phyloP scores from a whole-genome alignment of 1,140 invertebrate genomes.

The Anagrus nilaparvatae region DNA sequence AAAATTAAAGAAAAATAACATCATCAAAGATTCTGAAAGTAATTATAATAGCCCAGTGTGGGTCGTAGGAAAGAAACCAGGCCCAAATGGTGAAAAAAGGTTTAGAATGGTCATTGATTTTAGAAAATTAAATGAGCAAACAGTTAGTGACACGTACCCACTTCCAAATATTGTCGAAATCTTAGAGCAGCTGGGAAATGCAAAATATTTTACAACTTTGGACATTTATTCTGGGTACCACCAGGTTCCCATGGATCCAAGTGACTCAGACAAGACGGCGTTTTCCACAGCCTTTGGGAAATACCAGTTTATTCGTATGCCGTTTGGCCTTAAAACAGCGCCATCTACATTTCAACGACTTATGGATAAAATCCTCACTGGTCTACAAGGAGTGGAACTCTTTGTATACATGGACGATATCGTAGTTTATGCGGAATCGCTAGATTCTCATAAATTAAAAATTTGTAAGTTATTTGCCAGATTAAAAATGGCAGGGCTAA shows the following conservation, averaged over 20 bases:
- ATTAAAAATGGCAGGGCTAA: conserved; percentile 24
- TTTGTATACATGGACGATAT: conserved; percentile 32
- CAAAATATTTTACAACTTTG: too few relatives aligned
- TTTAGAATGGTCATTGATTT: conserved; percentile 26
- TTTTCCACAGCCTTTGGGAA: conserved; percentile 14
- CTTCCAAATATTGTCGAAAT: neutral
- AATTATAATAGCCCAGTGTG: conserved; percentile 15
- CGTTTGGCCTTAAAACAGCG: conserved; percentile 20
- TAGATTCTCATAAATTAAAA: conserved; percentile 26
- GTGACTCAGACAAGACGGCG: conserved; percentile 25
- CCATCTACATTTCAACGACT: conserved; percentile 15
- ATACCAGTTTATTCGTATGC: conserved; percentile 18
- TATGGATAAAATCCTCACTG: conserved; percentile 23
- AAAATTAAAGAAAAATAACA: too few relatives aligned
- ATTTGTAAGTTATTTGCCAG: conserved; percentile 17
- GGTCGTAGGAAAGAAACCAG: conserved; percentile 16
- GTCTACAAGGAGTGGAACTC: conserved; percentile 13
- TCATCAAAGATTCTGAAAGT: too few relatives aligned
- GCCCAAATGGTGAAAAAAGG: conserved; percentile 9
- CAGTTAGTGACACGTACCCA: conserved; percentile 28
- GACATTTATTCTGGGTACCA: conserved; percentile 24
- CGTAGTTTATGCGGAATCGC: conserved; percentile 23
- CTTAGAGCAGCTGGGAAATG: neutral
- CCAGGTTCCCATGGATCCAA: conserved; percentile 27
- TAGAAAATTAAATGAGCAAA: conserved; percentile 23